A percentile compares a stretch with the other conserved stretches of the same genome.
Conservation (phyloP, 2,113 vertebrate genomes). For the Corythaixoides concolor region DNA sequence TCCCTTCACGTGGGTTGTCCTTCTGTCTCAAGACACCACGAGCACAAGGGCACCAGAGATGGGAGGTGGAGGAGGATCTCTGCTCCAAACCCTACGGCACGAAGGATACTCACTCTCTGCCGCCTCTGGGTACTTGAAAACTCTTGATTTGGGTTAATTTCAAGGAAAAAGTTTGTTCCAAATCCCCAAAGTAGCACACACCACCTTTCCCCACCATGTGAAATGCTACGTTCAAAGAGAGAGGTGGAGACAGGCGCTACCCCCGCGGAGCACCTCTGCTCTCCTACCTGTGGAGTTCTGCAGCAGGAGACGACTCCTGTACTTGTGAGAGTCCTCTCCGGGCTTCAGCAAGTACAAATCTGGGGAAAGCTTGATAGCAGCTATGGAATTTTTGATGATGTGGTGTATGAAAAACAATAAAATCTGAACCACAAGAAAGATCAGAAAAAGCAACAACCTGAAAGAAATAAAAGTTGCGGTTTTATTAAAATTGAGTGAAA, state of each 20-base stretch:
- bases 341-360: conserved; percentile 86
- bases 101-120: neutral
- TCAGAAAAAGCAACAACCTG: conserved; percentile 88
- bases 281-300: conserved; percentile 89
- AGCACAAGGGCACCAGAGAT: neutral
- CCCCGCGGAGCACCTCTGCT: neutral
- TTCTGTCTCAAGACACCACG: neutral
- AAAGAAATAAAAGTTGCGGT: conserved; percentile 10
- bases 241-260: neutral
- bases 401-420: conserved; percentile 86
- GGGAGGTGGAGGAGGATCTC: neutral
- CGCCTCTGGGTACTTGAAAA: neutral
- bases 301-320: conserved; percentile 87
- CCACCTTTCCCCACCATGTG: neutral
- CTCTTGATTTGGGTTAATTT: neutral
- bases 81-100: neutral
- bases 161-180: neutral
- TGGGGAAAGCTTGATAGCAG: conserved; percentile 83
- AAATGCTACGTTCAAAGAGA: accelerated
- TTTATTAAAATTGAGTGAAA: neutral
- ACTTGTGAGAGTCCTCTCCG: conserved; percentile 78
- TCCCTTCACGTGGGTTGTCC: accelerated
- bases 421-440: conserved; percentile 86
- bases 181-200: neutral
- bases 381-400: conserved; percentile 86